Evolutionary conservation across 2,888 invertebrate genomes (phyloP).

Genomic region (Nymphalis c-album): DNA sequence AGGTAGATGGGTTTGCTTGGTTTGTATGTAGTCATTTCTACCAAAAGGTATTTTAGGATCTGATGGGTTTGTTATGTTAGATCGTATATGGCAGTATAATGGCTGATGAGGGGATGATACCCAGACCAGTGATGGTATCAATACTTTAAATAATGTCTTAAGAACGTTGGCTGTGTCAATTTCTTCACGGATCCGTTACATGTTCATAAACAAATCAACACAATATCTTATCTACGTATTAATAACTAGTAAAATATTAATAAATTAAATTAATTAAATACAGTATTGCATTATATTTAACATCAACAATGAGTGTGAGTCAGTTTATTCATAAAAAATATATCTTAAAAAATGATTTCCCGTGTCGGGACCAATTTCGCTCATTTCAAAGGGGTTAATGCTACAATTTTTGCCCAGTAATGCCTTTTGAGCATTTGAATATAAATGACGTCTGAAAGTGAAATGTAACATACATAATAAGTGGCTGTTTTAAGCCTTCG

Average conservation of each 20-base stretch:
- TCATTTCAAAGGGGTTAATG: slow-evolving; percentile 77
- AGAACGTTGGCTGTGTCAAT: too few species aligned
- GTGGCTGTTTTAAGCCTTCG: slow-evolving; percentile 81
- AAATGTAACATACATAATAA: slow-evolving; percentile 83
- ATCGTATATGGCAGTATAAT: too few species aligned
- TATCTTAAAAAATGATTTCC: slow-evolving; percentile 59
- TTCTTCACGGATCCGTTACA: too few species aligned
- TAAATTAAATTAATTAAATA: slow-evolving; percentile 22
- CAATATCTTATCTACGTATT: too few species aligned
- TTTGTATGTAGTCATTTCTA: too few species aligned
- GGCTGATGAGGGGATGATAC: too few species aligned
- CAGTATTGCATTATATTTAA: slow-evolving; percentile 40
- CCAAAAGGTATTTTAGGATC: too few species aligned
- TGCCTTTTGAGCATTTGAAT: slow-evolving; percentile 81
- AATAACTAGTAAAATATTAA: background rate
- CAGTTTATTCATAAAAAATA: slow-evolving; percentile 40
- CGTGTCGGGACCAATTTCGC: slow-evolving; percentile 66
- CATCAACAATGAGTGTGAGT: slow-evolving; percentile 17
- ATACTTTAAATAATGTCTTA: too few species aligned
- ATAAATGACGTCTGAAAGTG: slow-evolving; percentile 82
- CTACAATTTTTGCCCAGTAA: slow-evolving; percentile 79
- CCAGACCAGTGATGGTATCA: too few species aligned
- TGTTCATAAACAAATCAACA: too few species aligned
- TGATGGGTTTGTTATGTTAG: too few species aligned
- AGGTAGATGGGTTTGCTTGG: too few species aligned